These are phyloP conservation scores for Characodon lateralis DNA, from an alignment of 2,797 vertebrate genomes.

Conservation along the genomic window DNA sequence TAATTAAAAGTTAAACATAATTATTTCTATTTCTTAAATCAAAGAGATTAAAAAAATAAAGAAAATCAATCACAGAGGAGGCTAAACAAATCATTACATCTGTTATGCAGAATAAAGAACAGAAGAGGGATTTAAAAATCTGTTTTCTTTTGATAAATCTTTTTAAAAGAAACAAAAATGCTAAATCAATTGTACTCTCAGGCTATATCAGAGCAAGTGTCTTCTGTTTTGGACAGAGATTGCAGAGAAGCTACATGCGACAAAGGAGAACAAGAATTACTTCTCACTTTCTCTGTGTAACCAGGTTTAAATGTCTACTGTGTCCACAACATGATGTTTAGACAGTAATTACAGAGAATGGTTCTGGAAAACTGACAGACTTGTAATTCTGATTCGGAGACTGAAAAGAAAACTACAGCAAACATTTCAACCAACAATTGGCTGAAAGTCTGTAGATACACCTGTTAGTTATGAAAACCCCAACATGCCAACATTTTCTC, in stretches of 20 bases:
- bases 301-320: conserved; percentile 32
- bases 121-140: conserved; percentile 1
- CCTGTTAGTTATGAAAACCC: conserved; percentile 22
- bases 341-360: conserved; percentile 28
- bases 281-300: conserved; percentile 23
- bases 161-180: conserved; percentile 7
- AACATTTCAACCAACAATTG: conserved; percentile 24
- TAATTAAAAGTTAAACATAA: conserved; percentile 7
- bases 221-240: not conserved
- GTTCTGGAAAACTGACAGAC: conserved; percentile 13
- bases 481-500: conserved; percentile 7
- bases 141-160: conserved; percentile 10
- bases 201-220: conserved; percentile 7
- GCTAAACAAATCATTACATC: conserved; percentile 8
- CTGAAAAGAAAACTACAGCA: conserved; percentile 17
- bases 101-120: conserved; percentile 1
- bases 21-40: conserved; percentile 11
- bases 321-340: conserved; percentile 35
- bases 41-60: conserved; percentile 1
- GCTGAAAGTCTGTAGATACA: conserved; percentile 35
- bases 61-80: conserved; percentile 15
- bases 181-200: not conserved
- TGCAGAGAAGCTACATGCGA: conserved; percentile 10
- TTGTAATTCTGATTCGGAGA: conserved; percentile 23
- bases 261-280: conserved; percentile 5